phyloP scores from a whole-genome alignment of 30 jellyfish, hydroid and myxozoan genomes.

The Pelagia noctiluca region DNA sequence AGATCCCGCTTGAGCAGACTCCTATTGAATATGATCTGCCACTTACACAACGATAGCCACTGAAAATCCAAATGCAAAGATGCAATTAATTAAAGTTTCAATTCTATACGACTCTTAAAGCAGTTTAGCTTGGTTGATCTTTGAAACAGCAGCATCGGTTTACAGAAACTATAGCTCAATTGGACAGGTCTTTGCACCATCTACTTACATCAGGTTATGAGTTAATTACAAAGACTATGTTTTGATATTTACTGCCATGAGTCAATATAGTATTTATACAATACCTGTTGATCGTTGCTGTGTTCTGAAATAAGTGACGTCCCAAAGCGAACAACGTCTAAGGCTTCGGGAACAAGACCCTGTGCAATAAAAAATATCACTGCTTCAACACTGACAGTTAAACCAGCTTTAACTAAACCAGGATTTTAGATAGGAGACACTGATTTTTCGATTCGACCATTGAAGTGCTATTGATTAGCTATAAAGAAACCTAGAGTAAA shows the following conservation, averaged over 20 bases:
- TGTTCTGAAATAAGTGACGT: slow-evolving; percentile 50
- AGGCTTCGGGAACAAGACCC: slow-evolving; percentile 43
- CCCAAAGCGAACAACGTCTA: slow-evolving; percentile 27
- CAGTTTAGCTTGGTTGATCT: background rate
- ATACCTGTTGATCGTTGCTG: slow-evolving; percentile 59
- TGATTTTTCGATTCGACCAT: no score
- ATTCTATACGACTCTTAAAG: background rate
- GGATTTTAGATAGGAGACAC: no score
- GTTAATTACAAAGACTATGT: no score
- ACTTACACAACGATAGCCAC: slow-evolving; percentile 60
- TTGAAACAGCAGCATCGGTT: background rate
- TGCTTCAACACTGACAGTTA: background rate
- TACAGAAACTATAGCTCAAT: background rate
- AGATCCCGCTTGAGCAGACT: slow-evolving; percentile 33
- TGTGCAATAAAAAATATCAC: background rate
- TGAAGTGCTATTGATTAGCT: no score
- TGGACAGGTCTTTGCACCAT: background rate
- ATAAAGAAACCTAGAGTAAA: no score
- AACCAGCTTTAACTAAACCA: no score
- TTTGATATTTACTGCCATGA: no score
- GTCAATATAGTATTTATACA: no score
- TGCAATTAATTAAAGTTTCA: background rate
- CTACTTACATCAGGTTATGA: no score
- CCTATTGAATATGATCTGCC: slow-evolving; percentile 53
- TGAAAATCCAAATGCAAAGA: background rate